These are phyloP conservation scores for Drosophila littoralis DNA, from an alignment of 1,140 invertebrate species.

Conservation along the genomic window DNA sequence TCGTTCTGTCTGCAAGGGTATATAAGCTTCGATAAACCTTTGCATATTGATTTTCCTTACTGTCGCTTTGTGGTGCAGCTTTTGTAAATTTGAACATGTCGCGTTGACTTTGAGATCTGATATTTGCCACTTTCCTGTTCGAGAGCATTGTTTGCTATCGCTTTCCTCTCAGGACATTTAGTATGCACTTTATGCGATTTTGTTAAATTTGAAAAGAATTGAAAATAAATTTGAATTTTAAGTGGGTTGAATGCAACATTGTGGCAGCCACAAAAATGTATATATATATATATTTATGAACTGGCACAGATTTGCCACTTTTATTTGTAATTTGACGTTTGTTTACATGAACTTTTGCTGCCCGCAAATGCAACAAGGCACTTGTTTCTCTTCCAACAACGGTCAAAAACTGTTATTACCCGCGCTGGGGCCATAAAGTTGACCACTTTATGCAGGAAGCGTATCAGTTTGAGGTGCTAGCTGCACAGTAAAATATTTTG, in stretches of 20 bases:
- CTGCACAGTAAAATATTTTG: background rate
- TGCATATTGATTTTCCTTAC: background rate
- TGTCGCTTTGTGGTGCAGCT: too few relatives aligned
- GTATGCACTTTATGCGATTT: background rate
- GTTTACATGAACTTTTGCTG: conserved; percentile 10
- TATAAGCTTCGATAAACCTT: background rate
- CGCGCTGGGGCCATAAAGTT: conserved; percentile 20
- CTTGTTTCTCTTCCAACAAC: conserved; percentile 10
- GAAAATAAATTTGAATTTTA: background rate
- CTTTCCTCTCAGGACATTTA: background rate
- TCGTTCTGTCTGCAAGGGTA: background rate
- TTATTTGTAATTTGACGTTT: conserved; percentile 27
- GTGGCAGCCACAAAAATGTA: background rate
- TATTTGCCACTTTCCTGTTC: conserved; percentile 10
- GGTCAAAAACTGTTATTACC: conserved; percentile 30
- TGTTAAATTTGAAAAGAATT: background rate
- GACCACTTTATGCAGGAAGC: conserved; percentile 24
- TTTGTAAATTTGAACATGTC: background rate
- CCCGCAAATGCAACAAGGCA: background rate
- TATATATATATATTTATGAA: background rate
- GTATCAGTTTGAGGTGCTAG: background rate
- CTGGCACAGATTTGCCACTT: conserved; percentile 5
- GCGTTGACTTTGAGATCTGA: conserved; percentile 19
- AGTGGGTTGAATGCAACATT: background rate
- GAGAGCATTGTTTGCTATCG: background rate